These are phyloP conservation scores for Hippocampus guttulatus DNA, from an alignment of 2,113 vertebrate genomes.

Conservation along the genomic window DNA sequence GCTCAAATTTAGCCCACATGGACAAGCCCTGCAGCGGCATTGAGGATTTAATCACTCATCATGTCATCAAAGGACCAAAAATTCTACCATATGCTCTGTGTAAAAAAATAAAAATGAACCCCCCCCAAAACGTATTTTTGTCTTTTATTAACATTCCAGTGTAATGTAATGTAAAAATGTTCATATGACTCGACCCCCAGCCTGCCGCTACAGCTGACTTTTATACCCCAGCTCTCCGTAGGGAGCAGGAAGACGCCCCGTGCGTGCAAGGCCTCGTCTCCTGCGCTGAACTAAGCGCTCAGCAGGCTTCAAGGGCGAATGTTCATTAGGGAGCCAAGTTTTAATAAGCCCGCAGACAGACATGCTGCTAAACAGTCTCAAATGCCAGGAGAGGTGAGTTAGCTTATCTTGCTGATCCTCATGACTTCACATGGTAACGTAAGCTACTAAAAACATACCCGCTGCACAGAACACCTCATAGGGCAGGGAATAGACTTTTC, in stretches of 20 bases:
- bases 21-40: constrained; percentile 28
- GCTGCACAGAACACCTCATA: constrained; percentile 17
- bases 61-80: constrained; percentile 11
- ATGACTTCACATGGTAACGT: constrained; percentile 51
- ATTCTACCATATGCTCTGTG: background rate
- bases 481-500: constrained; percentile 1
- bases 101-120: background rate
- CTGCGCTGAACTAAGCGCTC: constrained; percentile 60
- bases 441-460: constrained; percentile 18
- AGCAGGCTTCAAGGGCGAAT: constrained; percentile 66
- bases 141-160: constrained; percentile 56
- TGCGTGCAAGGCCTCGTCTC: constrained; percentile 54
- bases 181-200: constrained; percentile 47
- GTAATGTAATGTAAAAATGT: constrained; percentile 57
- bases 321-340: constrained; percentile 70
- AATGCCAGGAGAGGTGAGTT: constrained; percentile 63
- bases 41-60: constrained; percentile 28
- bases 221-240: constrained; percentile 51
- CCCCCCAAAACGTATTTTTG: constrained; percentile 1
- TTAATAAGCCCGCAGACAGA: constrained; percentile 71
- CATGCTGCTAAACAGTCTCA: constrained; percentile 62
- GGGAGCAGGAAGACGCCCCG: constrained; percentile 68
- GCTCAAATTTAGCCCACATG: constrained; percentile 24
- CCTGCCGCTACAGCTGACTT: constrained; percentile 51
- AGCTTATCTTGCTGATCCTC: constrained; percentile 54